A percentile compares a stretch with the other conserved stretches of the same genome.
phyloP scores from a whole-genome alignment of 1,140 invertebrate genomes.

The Halesus radiatus region DNA sequence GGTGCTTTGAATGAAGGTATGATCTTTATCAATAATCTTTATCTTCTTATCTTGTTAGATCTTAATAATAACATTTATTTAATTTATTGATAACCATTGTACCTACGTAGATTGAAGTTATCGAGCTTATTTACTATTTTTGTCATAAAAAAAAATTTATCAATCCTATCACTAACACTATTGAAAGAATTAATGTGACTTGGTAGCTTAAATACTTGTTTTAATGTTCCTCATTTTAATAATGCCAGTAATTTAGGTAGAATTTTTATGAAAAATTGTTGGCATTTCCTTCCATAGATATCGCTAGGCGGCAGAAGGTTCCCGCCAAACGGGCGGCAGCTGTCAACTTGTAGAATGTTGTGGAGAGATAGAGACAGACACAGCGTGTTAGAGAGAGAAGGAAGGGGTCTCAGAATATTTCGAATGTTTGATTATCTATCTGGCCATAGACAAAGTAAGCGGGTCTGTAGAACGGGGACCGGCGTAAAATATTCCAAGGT shows the following conservation, averaged over 20 bases:
- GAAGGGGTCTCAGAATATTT: slow-evolving; percentile 26
- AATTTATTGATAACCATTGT: too few species aligned
- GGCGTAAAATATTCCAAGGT: slow-evolving; percentile 31
- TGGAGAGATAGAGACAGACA: not conserved
- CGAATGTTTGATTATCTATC: slow-evolving; percentile 39
- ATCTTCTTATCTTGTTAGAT: too few species aligned
- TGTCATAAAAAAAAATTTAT: too few species aligned
- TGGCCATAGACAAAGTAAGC: slow-evolving; percentile 31
- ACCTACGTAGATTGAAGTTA: too few species aligned
- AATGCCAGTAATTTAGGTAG: not conserved
- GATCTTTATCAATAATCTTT: too few species aligned
- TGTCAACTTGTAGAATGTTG: slow-evolving; percentile 37
- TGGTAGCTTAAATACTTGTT: too few species aligned
- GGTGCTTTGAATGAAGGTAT: too few species aligned
- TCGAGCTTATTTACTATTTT: too few species aligned
- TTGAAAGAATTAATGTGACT: too few species aligned
- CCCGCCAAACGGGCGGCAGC: slow-evolving; percentile 38
- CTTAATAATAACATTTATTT: too few species aligned
- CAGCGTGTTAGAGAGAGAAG: not conserved
- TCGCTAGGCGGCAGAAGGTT: slow-evolving; percentile 4
- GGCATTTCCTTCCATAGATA: slow-evolving; percentile 24
- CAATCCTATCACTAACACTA: too few species aligned
- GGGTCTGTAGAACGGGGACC: slow-evolving; percentile 28
- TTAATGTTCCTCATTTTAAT: not conserved
- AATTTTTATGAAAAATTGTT: slow-evolving; percentile 19